These are phyloP conservation scores for Machimus atricapillus DNA, from an alignment of 2,888 invertebrate genomes.

Conservation along the genomic window DNA sequence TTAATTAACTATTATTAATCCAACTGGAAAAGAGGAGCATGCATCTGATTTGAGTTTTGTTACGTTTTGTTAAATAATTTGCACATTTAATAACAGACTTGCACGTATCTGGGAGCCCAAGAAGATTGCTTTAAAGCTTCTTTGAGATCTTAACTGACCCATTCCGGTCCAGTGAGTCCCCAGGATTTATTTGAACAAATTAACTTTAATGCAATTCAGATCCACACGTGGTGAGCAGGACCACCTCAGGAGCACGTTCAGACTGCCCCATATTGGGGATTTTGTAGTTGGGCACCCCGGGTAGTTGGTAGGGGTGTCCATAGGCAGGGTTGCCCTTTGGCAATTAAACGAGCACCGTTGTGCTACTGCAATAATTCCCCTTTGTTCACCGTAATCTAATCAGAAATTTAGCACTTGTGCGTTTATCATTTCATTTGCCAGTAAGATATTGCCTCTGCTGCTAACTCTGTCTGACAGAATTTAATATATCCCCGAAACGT, in stretches of 20 bases:
- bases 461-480: slow-evolving; percentile 27
- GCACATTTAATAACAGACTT: neutral
- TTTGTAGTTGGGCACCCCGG: neutral
- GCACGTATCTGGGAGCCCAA: neutral
- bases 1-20: neutral
- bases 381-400: slow-evolving; percentile 25
- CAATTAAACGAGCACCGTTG: neutral
- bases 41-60: neutral
- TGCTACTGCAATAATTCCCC: neutral
- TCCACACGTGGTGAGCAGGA: neutral
- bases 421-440: slow-evolving; percentile 33
- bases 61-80: neutral
- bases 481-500: slow-evolving; percentile 32
- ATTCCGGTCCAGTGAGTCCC: neutral
- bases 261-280: neutral
- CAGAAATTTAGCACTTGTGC: slow-evolving; percentile 31
- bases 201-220: neutral
- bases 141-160: neutral
- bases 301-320: neutral
- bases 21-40: neutral
- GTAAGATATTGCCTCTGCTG: slow-evolving; percentile 5
- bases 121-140: neutral
- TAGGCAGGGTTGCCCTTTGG: neutral
- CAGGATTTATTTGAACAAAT: neutral
- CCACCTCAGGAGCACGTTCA: neutral